Evolutionary conservation across 2,113 vertebrate genomes (phyloP), one percentile per base, ranked within the genome.

Genomic region (Hippocampus guttulatus): DNA sequence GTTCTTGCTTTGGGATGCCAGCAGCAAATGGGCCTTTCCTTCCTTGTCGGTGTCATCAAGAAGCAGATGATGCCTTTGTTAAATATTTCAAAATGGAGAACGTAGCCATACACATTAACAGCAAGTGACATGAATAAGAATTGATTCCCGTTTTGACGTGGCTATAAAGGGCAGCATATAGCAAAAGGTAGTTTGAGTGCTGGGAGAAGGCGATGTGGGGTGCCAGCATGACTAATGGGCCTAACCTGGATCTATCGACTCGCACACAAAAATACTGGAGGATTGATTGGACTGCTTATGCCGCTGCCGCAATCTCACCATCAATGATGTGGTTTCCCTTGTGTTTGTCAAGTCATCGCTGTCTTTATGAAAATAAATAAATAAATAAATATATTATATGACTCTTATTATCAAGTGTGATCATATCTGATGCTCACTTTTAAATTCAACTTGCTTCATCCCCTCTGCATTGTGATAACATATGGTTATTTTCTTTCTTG

Each of bases 181-280:
- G 66, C 78, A 69, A 54, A 71, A 69, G 71, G 79, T 55, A 64
- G 70, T 84, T 54, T 58, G 27, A 61, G 73, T 38, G 70, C 63
- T 77, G 20, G 64, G 78, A 80, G 81, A 58, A 43, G 73, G 74
- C 75, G 75, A 70, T 76, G 74, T 69, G 68, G 67, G 71, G 75
- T 88, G 90, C 87, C 84, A 89, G 80, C 81, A 76, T 91, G 88
- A 92, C 84, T 88, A 88, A 91, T 92, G 82, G 81, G 73, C 62
- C 84, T 74, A 80, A 87, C 85, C 84, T 84, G 86, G 75, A 80
- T 84, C 67, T 84, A 89, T 90, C 84, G 82, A 91, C 87, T 78
- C 52, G 71, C 84, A 84, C 81, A 84, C 82, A 85, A 85, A 88
- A 89, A 89, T 83, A 81, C 80, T 68, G 77, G 51, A 77, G 84